These are phyloP conservation scores for Lasioglossum morio DNA, from an alignment of 2,888 invertebrate species.

Conservation along the genomic window DNA sequence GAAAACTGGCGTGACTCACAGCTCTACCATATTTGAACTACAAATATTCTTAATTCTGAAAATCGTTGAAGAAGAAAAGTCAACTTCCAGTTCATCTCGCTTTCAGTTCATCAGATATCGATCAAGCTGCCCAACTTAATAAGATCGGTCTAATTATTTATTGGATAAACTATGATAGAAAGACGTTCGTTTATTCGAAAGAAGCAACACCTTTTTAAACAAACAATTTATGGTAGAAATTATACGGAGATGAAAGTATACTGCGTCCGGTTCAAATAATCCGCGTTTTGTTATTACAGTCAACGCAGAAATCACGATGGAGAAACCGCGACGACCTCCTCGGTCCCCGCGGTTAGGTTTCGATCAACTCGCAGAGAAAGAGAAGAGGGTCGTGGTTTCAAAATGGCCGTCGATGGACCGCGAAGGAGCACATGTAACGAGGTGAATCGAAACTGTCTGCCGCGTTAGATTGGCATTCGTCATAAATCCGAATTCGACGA, in stretches of 20 bases:
- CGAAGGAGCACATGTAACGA: slow-evolving; percentile 60
- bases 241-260: slow-evolving; percentile 8
- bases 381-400: slow-evolving; percentile 62
- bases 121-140: background rate
- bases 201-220: background rate
- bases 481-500: slow-evolving; percentile 54
- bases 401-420: slow-evolving; percentile 56
- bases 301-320: slow-evolving; percentile 49
- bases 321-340: slow-evolving; percentile 51
- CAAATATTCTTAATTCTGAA: background rate
- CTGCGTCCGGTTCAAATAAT: slow-evolving; percentile 11
- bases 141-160: background rate
- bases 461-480: slow-evolving; percentile 68
- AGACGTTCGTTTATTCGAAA: background rate
- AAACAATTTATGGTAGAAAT: background rate
- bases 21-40: background rate
- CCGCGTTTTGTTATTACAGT: slow-evolving; percentile 54
- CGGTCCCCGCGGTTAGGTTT: slow-evolving; percentile 48
- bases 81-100: background rate
- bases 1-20: background rate
- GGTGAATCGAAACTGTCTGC: slow-evolving; percentile 63
- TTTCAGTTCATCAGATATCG: background rate
- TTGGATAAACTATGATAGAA: background rate
- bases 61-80: background rate
- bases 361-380: slow-evolving; percentile 35